Evolutionary conservation across 2,888 invertebrate genomes (phyloP).

Genomic region (Amphipyra tragopoginis): DNA sequence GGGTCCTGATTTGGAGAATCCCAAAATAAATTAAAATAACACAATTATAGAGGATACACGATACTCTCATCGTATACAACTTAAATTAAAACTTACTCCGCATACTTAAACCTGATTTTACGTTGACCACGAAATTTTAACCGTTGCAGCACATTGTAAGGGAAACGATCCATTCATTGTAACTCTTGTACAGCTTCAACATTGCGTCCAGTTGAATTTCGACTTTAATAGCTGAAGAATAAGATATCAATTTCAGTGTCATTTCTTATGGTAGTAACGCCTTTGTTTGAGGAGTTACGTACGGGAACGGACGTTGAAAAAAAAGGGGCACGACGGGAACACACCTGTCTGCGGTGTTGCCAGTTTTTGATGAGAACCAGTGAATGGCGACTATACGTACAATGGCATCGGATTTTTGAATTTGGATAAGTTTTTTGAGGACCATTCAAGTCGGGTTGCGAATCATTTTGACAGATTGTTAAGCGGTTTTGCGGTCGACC

Average conservation of each 20-base stretch:
- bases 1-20: conserved; percentile 72
- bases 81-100: conserved; percentile 59
- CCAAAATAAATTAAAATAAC: conserved; percentile 82
- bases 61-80: conserved; percentile 55
- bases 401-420: conserved; percentile 75
- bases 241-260: conserved; percentile 51
- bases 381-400: conserved; percentile 80
- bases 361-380: conserved; percentile 87
- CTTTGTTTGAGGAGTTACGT: conserved; percentile 63
- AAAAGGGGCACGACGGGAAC: conserved; percentile 89
- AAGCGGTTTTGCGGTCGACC: conserved; percentile 11
- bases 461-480: conserved; percentile 39
- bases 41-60: conserved; percentile 71
- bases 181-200: conserved; percentile 76
- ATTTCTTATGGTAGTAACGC: conserved; percentile 55
- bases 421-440: conserved; percentile 64
- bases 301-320: conserved; percentile 86
- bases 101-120: conserved; percentile 68
- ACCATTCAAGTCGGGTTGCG: conserved; percentile 35
- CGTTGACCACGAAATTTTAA: conserved; percentile 70
- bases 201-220: conserved; percentile 54
- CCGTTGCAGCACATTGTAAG: conserved; percentile 87
- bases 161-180: conserved; percentile 89
- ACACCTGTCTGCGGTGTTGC: conserved; percentile 89
- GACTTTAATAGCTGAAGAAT: conserved; percentile 53